phyloP scores from a whole-genome alignment of 2,113 vertebrate genomes.

The Felis catus region DNA sequence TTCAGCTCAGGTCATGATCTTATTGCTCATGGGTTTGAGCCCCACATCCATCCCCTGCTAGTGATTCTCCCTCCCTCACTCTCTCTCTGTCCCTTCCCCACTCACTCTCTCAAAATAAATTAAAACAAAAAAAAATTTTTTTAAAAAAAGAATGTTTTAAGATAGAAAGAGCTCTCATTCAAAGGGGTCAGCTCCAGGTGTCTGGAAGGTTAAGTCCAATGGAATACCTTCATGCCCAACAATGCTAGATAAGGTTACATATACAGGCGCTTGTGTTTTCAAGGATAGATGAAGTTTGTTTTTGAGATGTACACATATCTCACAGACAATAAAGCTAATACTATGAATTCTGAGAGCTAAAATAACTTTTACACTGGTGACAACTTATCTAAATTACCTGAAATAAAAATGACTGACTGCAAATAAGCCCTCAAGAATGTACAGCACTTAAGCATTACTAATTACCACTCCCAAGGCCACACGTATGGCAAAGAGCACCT shows the following conservation, averaged over 20 bases:
- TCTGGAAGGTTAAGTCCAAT: neutral
- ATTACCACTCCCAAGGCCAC: neutral
- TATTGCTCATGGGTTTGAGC: too few relatives aligned
- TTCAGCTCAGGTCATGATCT: too few relatives aligned
- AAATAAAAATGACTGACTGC: slow-evolving; percentile 35
- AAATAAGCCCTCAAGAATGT: neutral
- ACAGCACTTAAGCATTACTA: neutral
- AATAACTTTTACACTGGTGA: neutral
- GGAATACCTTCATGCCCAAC: neutral
- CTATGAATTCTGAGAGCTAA: slow-evolving; percentile 40
- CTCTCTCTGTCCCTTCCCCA: too few relatives aligned
- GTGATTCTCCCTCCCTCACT: too few relatives aligned
- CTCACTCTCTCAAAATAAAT: too few relatives aligned
- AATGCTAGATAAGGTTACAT: neutral
- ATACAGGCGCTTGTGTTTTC: neutral
- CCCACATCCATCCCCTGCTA: too few relatives aligned
- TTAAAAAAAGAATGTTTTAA: neutral
- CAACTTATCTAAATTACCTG: slow-evolving; percentile 51
- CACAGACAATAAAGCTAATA: neutral
- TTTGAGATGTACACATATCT: neutral
- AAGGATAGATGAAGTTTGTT: neutral
- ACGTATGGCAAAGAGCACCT: neutral
- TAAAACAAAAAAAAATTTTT: too few relatives aligned
- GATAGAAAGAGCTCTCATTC: neutral
- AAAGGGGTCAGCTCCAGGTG: neutral